A percentile compares a stretch with the other conserved stretches of the same genome.
Conservation (phyloP, 23 tunicate genomes). For the Diplosoma virens region DNA sequence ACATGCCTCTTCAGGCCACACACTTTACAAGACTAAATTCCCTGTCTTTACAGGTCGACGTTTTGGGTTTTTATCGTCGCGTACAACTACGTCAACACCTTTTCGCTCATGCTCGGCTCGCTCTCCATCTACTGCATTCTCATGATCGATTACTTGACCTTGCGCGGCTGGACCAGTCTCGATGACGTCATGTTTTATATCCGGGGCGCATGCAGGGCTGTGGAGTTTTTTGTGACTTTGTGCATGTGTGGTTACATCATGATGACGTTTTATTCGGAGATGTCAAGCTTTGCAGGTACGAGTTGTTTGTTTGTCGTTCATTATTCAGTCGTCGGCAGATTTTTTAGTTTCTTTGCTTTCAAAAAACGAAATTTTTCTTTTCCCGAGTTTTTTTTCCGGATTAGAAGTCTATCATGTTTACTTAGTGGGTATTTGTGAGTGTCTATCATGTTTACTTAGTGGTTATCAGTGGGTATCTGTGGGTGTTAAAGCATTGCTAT, state of each 20-base stretch:
- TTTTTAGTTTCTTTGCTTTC: too few species aligned
- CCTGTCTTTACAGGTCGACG: conserved; percentile 34
- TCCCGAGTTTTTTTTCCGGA: too few species aligned
- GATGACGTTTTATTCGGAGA: conserved; percentile 60
- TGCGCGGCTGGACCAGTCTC: conserved; percentile 61
- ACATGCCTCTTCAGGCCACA: too few species aligned
- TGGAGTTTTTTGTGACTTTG: conserved; percentile 67
- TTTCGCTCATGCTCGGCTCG: conserved; percentile 69
- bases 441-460: too few species aligned
- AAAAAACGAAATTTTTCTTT: too few species aligned
- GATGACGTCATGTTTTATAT: conserved; percentile 86
- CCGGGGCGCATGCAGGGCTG: conserved; percentile 74
- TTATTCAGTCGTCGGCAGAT: too few species aligned
- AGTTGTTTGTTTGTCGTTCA: too few species aligned
- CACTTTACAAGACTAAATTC: too few species aligned
- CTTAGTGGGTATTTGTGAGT: too few species aligned
- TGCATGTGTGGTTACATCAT: conserved; percentile 79
- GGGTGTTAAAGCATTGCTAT: too few species aligned
- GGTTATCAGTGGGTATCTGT: too few species aligned
- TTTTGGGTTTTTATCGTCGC: conserved; percentile 75
- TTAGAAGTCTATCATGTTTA: too few species aligned
- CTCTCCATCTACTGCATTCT: conserved; percentile 52
- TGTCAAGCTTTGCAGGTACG: conserved; percentile 62
- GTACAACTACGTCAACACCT: conserved; percentile 73
- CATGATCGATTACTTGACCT: conserved; percentile 51